phyloP scores from a whole-genome alignment of 2,888 invertebrate genomes.

The Diadromus collaris region DNA sequence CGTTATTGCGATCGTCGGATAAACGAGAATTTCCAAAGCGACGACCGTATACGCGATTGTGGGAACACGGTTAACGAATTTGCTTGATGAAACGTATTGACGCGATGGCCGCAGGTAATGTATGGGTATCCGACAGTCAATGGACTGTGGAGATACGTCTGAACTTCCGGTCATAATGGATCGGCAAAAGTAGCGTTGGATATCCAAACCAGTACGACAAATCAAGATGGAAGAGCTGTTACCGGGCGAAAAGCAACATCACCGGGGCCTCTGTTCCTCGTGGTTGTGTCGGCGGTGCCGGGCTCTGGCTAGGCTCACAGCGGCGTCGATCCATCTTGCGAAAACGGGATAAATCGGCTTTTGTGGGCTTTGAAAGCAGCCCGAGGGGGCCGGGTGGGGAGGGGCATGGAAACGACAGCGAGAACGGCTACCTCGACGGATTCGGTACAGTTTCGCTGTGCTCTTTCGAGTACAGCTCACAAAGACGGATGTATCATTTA shows the following conservation, averaged over 20 bases:
- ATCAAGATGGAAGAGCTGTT: slow-evolving; percentile 63
- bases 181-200: slow-evolving; percentile 49
- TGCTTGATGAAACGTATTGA: not conserved
- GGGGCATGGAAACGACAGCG: slow-evolving; percentile 32
- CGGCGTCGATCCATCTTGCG: slow-evolving; percentile 62
- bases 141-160: slow-evolving; percentile 18
- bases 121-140: slow-evolving; percentile 25
- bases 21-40: not conserved
- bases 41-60: not conserved
- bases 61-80: not conserved
- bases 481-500: slow-evolving; percentile 55
- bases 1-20: not conserved
- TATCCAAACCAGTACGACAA: slow-evolving; percentile 51
- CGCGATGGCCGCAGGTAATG: not conserved
- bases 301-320: slow-evolving; percentile 42
- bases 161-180: slow-evolving; percentile 34
- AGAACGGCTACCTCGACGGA: slow-evolving; percentile 42
- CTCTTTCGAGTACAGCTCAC: slow-evolving; percentile 35
- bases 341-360: slow-evolving; percentile 62
- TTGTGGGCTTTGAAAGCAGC: slow-evolving; percentile 61
- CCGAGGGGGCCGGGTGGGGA: slow-evolving; percentile 18
- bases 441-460: slow-evolving; percentile 50
- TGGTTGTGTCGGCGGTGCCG: slow-evolving; percentile 40
- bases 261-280: slow-evolving; percentile 39
- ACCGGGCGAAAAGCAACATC: slow-evolving; percentile 53